A percentile compares a stretch with the other conserved stretches of the same genome.
Evolutionary conservation across 2,113 vertebrate species (phyloP).

Genomic region (Platichthys flesus): DNA sequence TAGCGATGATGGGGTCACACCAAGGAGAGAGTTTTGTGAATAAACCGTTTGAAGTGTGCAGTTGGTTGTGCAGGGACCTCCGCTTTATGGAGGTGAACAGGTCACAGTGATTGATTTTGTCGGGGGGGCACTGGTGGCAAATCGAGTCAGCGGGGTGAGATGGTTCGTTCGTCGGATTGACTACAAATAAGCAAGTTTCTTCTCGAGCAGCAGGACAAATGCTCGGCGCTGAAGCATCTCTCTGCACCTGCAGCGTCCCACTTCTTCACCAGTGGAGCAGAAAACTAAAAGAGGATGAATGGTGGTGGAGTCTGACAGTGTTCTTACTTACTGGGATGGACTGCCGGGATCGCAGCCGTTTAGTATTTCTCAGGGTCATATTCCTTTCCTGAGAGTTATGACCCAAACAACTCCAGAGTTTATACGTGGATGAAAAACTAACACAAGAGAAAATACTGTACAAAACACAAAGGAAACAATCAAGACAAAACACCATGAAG

Average conservation of each 20-base stretch:
- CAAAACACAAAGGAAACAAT: too few species aligned
- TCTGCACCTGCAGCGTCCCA: background rate
- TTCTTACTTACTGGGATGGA: background rate
- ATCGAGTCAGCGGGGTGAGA: background rate
- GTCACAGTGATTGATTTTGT: constrained; percentile 38
- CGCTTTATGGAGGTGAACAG: constrained; percentile 19
- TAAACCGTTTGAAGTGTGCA: constrained; percentile 5
- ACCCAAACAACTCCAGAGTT: background rate
- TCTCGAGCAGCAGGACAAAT: background rate
- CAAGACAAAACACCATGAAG: too few species aligned
- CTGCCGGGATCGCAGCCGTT: background rate
- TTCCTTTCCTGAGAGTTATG: background rate
- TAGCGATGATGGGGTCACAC: background rate
- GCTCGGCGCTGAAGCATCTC: background rate
- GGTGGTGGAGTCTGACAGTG: background rate
- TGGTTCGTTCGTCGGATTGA: background rate
- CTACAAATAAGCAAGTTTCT: constrained; percentile 1
- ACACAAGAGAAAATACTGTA: too few species aligned
- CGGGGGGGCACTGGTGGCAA: background rate
- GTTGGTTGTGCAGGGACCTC: constrained; percentile 22
- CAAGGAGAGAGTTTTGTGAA: constrained; percentile 6
- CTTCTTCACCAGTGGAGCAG: background rate
- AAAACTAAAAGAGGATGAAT: background rate
- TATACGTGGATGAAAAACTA: too few species aligned
- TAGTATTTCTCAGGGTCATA: background rate